Evolutionary conservation across 2,888 invertebrate species (phyloP), one percentile per base, ranked within the genome.

Genomic region (Cataglyphis albicans): DNA sequence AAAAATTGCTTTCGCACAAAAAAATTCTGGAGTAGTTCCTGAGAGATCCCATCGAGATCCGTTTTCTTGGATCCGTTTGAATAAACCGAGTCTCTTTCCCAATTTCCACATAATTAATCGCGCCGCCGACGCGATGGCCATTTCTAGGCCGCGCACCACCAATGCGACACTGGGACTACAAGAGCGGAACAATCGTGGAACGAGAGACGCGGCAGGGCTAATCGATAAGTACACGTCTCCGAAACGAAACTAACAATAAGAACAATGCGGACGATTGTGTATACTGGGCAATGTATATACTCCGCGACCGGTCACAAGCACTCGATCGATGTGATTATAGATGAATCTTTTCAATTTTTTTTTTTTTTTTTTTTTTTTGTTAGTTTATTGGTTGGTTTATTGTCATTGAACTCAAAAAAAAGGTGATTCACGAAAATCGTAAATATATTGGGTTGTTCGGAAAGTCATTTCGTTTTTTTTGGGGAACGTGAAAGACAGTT

Each of bases 161-260:
- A 82, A 86, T 85, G 88, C 88, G 89, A 89, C 88, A 89, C 86
- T 73, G 88, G 75, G 84, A 38, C 29, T 68, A 89, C 89, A 89
- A 87, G 87, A 89, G 88, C 85, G 88, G 89, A 87, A 89, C 89
- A 87, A 89, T 89, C 88, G 89, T 85, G 88, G 88, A 89, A 87
- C 87, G 88, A 86, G 89, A 87, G 80, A 76, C 44, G 61, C 82
- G 82, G 83, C 87, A 81, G 61, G 84, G 84, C 86, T 88, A 89
- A 90, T 90, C 90, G 90, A 90, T 90, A 90, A 89, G 90, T 86
- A 90, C 70, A 80, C 90, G 86, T 84, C 84, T 84, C 89, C 83
- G 84, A 90, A 88, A 86, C 85, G 84, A 90, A 88, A 87, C 87
- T 86, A 10, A 44, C 1, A 7, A 4, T 18, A 84, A 86, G 82